These are phyloP conservation scores for Cossypha niveicapilla DNA, from an alignment of 2,797 vertebrate species.

Conservation along the genomic window DNA sequence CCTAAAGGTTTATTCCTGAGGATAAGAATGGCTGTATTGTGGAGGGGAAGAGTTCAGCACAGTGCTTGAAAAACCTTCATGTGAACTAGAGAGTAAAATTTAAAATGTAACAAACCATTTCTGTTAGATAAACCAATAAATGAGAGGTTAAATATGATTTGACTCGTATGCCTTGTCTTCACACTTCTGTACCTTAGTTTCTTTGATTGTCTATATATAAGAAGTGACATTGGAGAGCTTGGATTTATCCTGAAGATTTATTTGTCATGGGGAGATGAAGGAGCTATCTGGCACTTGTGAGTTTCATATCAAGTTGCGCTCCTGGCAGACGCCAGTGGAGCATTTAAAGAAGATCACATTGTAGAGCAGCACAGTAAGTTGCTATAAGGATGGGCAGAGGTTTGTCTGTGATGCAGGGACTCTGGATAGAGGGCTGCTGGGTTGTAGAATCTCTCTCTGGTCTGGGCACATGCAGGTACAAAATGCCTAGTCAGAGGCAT, in stretches of 20 bases:
- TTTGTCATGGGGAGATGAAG: slow-evolving; percentile 1
- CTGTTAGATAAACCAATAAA: background rate
- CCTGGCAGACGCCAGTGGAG: background rate
- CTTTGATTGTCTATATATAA: slow-evolving; percentile 44
- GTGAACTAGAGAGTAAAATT: background rate
- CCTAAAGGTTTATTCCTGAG: background rate
- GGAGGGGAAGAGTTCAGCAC: background rate
- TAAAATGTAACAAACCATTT: background rate
- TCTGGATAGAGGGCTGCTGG: background rate
- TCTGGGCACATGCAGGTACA: background rate
- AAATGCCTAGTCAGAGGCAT: background rate
- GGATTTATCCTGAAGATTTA: slow-evolving; percentile 30
- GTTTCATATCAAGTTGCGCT: background rate
- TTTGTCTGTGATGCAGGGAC: background rate
- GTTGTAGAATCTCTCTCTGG: background rate
- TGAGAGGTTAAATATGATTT: background rate
- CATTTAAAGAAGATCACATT: background rate
- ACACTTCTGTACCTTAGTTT: background rate
- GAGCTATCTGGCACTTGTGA: background rate
- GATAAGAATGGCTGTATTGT: background rate
- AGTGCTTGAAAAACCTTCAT: background rate
- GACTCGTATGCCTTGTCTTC: background rate
- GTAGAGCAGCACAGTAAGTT: background rate
- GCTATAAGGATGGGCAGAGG: slow-evolving; percentile 3
- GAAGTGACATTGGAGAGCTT: slow-evolving; percentile 9